Evolutionary conservation across 2,113 vertebrate species (phyloP), one percentile per base, ranked within the genome.

Genomic region (Corydoras maculifer): DNA sequence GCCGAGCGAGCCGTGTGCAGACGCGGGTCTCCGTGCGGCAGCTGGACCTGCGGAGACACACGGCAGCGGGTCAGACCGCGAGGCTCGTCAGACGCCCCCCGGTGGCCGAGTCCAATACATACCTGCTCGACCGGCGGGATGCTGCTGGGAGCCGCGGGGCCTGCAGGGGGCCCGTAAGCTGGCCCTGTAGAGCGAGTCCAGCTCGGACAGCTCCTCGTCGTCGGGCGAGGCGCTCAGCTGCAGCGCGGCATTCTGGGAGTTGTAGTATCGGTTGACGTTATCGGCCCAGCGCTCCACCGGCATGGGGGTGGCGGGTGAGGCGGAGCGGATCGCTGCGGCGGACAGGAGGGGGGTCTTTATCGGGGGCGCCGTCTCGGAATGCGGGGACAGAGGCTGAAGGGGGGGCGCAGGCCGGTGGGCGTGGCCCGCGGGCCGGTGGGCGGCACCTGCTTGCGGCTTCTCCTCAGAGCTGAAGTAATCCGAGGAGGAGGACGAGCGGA

Each of bases 131-230:
- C n/a, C n/a, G n/a, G n/a, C n/a, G n/a, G n/a, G n/a, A n/a, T n/a
- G n/a, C n/a, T n/a, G n/a, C n/a, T n/a, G n/a, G n/a, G 64, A 62
- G 51, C 72, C 73, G 84, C 88, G 86, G 31, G 80, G 86, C 72
- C 83, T 78, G 80, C 82, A 86, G 81, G 87, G 89, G 90, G 91
- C 90, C 82, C 90, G 90, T 81, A 97, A 87, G 86, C 94, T 98
- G 82, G 90, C 91, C 84, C 94, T 93, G 88, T 94, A 98, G 66
- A 98, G 90, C n/a, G 90, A 91, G 70, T 98, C 93, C 87, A 97
- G 87, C 88, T 97, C 96, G n/a, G 93, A 95, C 62, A 91, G 82
- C 81, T 96, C 94, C 82, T 92, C 94, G 82, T 92, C 77, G 1
- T 43, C 51, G 0, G 77, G 77, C 8, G 73, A 79, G 35, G 10